Percentiles rank a stretch among this genome's conserved stretches.
Conservation (phyloP, 2,888 invertebrate species). For the Ashinkailepas kermadecensis region DNA sequence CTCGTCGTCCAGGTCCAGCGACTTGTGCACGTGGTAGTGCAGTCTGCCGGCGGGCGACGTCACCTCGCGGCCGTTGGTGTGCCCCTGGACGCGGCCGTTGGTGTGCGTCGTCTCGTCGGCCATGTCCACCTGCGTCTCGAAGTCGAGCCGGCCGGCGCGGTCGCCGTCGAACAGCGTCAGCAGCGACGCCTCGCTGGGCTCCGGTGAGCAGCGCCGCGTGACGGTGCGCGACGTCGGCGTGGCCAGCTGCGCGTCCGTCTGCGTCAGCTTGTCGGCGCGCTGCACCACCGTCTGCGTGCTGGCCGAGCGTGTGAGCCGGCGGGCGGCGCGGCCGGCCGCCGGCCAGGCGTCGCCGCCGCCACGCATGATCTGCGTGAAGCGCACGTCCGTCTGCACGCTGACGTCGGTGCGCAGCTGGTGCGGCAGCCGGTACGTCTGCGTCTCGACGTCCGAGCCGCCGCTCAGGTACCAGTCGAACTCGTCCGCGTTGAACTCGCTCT, state of each 20-base stretch:
- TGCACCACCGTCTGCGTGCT: neutral
- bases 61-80: neutral
- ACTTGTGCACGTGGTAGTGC: neutral
- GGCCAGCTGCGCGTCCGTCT: conserved; percentile 30
- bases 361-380: conserved; percentile 17
- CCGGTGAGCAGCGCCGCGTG: neutral
- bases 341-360: neutral
- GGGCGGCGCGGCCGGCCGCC: neutral
- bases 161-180: neutral
- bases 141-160: neutral
- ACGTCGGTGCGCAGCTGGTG: neutral
- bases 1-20: neutral
- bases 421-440: conserved; percentile 23
- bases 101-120: neutral
- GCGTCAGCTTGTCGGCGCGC: conserved; percentile 30
- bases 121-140: conserved; percentile 10
- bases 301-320: neutral
- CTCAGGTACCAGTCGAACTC: conserved; percentile 35
- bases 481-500: conserved; percentile 31
- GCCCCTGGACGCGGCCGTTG: neutral
- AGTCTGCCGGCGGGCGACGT: neutral
- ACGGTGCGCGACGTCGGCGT: conserved; percentile 22
- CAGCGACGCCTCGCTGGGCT: neutral
- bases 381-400: conserved; percentile 11
- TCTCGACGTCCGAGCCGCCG: conserved; percentile 25